Evolutionary conservation across 2,888 invertebrate genomes (phyloP), one percentile per base, ranked within the genome.

Genomic region (Caenorhabditis panamensis): DNA sequence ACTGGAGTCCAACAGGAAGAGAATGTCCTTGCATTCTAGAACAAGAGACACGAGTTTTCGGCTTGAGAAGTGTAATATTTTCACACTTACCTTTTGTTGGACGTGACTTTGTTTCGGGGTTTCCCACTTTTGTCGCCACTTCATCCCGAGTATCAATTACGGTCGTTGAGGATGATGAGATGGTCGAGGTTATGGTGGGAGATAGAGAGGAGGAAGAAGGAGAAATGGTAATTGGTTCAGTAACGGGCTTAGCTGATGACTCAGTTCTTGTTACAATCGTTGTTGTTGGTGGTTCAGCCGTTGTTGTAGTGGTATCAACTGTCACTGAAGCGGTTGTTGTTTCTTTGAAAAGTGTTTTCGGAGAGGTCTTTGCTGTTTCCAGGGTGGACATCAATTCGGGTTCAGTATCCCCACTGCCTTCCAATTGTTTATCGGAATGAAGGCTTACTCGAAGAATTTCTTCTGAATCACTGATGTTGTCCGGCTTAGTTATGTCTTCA

Each of bases 1-100:
- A 68, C 84, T 84, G 1, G 84, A 84, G 66, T 84, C 84, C 31
- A 84, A 62, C 16, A 84, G 63, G 67, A 84, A 84, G 18, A 84
- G 59, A 49, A 84, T 79, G 67, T 83, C 82, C 20, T 81, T 73
- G 59, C 84, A 84, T 22, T 78, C 83, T 83, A 41, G 11, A 41
- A 41, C 8, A 13, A 13, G 41, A 41, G 13, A 13, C 2, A 24
- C 11, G 24, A 31, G 2, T 53, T 18, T 2, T 22, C 51, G 8
- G 13, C 13, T 47, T 47, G 5, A 2, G n/a, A 18, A 28, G 69
- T 71, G 71, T 66, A 66, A 66, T 56, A 54, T 16, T 63, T 37
- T 59, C 31, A 54, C 63, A 63, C 63, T 47, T 49, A 72, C 78
- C 72, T 66, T 67, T 72, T 61, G 54, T 61, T 53, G 71, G 71